Base-by-base conservation (phyloP, 1,140 invertebrate species). In the Tetragonula clypearis region DNA sequence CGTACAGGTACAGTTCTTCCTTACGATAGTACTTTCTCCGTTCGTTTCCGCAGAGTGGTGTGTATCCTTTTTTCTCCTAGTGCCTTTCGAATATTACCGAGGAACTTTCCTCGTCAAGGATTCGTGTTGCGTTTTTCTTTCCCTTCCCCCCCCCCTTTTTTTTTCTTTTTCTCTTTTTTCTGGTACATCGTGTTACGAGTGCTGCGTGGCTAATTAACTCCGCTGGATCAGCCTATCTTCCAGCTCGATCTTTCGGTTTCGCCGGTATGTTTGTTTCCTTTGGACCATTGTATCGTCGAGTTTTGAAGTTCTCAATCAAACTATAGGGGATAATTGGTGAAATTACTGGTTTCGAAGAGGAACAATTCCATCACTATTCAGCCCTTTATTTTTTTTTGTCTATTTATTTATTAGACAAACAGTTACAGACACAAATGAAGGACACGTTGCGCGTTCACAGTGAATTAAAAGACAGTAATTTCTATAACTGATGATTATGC, bases 11-110 rank as follows among this genome's bases (percentile, higher is more conserved):
- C 23, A 26, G 53, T 81, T 81, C 78, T 85, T 85, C 78, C 83
- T 74, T 49, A 21, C 60, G 84, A 88, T 86, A 49, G 30, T 23
- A 89, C 88, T 89, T 89, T 89, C 88, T 89, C 88, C 87, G 55
- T 17, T 66, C 21, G 71, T 79, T 89, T 88, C 87, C 87, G 80
- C 66, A 17, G 17, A 86, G 79, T 73, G 68, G 68, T 66, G 41
- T 35, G 30, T 49, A 86, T 82, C 80, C 79, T 83, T 88, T 89
- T 88, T 89, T 80, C 84, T 79, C 83, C 23, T 88, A 66, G 26
- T 30, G 78, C 88, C 88, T 89, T 89, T 89, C 88, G 84, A 89
- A 89, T 89, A 88, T 89, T 74, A 79, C 86, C 84, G 79, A n/a
- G 66, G 58, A 80, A 74, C 87, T 89, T 89, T 83, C 84, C 62